These are phyloP conservation scores for Pseudolaguvia tuberculata DNA, from an alignment of 2,113 vertebrate species.

Conservation along the genomic window DNA sequence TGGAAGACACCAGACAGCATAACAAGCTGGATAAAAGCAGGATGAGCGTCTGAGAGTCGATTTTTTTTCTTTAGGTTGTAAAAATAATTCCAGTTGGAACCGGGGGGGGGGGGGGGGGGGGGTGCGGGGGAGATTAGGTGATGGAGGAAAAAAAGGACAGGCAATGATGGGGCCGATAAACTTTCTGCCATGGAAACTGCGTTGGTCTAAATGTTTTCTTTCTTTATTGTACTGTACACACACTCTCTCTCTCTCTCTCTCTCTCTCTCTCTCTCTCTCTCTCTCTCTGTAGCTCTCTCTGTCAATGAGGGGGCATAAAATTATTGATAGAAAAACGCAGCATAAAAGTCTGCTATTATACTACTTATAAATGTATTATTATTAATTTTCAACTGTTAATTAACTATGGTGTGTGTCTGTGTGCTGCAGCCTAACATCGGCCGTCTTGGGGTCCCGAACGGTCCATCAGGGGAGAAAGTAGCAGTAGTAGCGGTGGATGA, in stretches of 20 bases:
- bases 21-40: constrained; percentile 6
- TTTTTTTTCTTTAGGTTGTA: constrained; percentile 10
- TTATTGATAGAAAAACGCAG: too few species aligned
- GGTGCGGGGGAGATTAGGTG: constrained; percentile 41
- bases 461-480: constrained; percentile 92
- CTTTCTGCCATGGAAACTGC: constrained; percentile 51
- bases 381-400: too few species aligned
- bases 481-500: constrained; percentile 89
- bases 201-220: not conserved
- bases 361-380: too few species aligned
- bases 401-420: constrained; percentile 3
- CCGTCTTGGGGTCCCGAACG: constrained; percentile 84
- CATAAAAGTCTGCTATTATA: too few species aligned
- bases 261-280: too few species aligned
- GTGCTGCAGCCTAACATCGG: constrained; percentile 84
- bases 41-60: constrained; percentile 13
- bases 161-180: constrained; percentile 38
- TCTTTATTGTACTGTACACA: constrained; percentile 21
- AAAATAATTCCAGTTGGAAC: constrained; percentile 30
- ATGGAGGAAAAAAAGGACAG: constrained; percentile 58
- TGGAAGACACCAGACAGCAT: constrained; percentile 13
- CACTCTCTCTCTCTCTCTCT: constrained; percentile 6
- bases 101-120: constrained; percentile 35
- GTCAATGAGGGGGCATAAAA: too few species aligned
- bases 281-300: too few species aligned